phyloP scores from a whole-genome alignment of 2,113 vertebrate species.

The Aix galericulata region DNA sequence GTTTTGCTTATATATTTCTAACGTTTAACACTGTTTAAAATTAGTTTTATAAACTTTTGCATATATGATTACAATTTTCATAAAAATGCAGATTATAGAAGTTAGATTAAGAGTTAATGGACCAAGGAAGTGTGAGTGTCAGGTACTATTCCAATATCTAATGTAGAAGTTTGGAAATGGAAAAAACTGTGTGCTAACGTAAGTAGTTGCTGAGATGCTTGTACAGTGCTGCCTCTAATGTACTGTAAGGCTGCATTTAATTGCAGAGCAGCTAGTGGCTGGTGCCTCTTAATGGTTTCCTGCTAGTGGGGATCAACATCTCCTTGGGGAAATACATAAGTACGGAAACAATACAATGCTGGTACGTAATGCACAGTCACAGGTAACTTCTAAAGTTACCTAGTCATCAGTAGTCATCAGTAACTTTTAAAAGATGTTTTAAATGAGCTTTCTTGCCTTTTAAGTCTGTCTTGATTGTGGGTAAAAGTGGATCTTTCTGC shows the following conservation, averaged over 20 bases:
- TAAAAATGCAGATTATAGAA: neutral
- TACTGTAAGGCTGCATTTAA: neutral
- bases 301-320: neutral
- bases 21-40: neutral
- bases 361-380: neutral
- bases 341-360: neutral
- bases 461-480: neutral
- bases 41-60: neutral
- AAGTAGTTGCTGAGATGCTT: neutral
- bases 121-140: neutral
- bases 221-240: neutral
- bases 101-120: neutral
- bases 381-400: no score
- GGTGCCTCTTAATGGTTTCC: neutral
- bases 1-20: neutral
- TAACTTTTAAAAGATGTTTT: neutral
- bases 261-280: neutral
- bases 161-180: neutral
- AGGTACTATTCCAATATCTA: neutral
- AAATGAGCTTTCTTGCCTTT: neutral
- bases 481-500: neutral
- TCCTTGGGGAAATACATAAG: neutral
- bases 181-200: neutral
- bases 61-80: neutral
- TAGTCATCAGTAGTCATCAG: neutral